Evolutionary conservation across 2,113 vertebrate genomes (phyloP), one percentile per base, ranked within the genome.

Genomic region (Xiphias gladius): DNA sequence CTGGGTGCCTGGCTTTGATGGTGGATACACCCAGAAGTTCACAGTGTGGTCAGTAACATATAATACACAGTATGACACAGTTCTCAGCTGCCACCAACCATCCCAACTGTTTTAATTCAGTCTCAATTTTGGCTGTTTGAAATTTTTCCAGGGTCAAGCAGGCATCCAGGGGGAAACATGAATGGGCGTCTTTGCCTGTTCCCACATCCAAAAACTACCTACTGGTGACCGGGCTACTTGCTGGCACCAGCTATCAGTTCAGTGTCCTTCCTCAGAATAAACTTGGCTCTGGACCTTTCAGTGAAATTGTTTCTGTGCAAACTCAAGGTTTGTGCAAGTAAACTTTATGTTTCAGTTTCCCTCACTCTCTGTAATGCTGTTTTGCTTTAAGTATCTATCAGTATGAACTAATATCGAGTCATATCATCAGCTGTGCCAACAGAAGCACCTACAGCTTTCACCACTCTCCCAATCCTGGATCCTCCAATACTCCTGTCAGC

Each of bases 221-320:
- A 30, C 80, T 98, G 41, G 97, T 99, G 85, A 95, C 95, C 0
- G 96, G 96, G 59, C 94, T 99, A 9, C 96, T 97, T 76, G 94
- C 96, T 0, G 94, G 95, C 52, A 96, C 91, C 0, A 89, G 93
- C 37, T 99, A 99, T 92, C 98, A 99, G 95, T 98, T 99, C 94
- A 98, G 98, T 0, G 93, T 99, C 80, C 95, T 99, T 32, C 96
- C 98, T 64, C 97, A 99, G 93, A 99, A 99, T 93, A 98, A 97
- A 87, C 95, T 98, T 63, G 98, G 98, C 46, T 99, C 97, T 0
- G 97, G 98, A n/a, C 97, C 98, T 37, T 99, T 99, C 93, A 99
- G 98, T 55, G 96, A 98, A 91, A 99, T 99, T 0, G 80, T 97
- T 84, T 94, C 96, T 68, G 95, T 96, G 5, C 88, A 91, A 73